These are phyloP conservation scores for Heteronetta atricapilla DNA, from an alignment of 2,113 vertebrate species.

Conservation along the genomic window DNA sequence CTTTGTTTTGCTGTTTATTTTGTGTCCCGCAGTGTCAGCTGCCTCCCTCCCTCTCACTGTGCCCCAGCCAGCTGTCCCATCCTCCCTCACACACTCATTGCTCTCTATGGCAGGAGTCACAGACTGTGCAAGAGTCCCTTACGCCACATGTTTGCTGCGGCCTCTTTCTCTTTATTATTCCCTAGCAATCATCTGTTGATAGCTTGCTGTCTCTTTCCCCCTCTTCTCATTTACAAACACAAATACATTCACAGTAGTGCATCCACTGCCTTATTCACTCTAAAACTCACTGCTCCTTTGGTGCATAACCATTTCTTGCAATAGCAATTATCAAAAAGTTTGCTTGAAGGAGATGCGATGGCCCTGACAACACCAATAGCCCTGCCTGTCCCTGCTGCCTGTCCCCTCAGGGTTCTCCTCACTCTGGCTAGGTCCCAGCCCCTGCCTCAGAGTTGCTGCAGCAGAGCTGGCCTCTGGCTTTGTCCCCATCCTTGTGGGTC, in stretches of 20 bases:
- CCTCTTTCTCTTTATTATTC: constrained; percentile 1
- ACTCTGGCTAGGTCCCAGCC: background rate
- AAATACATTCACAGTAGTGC: background rate
- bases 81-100: background rate
- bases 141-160: background rate
- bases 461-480: background rate
- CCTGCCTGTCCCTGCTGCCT: no score
- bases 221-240: background rate
- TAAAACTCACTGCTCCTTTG: background rate
- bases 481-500: background rate
- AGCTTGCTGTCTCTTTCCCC: background rate
- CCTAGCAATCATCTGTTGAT: background rate
- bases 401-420: background rate
- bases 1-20: background rate
- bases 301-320: fast-evolving
- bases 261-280: background rate
- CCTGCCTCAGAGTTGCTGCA: background rate
- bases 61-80: background rate
- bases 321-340: background rate
- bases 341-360: background rate
- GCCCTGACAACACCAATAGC: background rate
- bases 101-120: background rate
- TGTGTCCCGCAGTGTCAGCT: background rate
- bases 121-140: background rate
- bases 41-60: background rate